These are phyloP conservation scores for Syngnathus typhle DNA, from an alignment of 2,113 vertebrate genomes.

Conservation along the genomic window DNA sequence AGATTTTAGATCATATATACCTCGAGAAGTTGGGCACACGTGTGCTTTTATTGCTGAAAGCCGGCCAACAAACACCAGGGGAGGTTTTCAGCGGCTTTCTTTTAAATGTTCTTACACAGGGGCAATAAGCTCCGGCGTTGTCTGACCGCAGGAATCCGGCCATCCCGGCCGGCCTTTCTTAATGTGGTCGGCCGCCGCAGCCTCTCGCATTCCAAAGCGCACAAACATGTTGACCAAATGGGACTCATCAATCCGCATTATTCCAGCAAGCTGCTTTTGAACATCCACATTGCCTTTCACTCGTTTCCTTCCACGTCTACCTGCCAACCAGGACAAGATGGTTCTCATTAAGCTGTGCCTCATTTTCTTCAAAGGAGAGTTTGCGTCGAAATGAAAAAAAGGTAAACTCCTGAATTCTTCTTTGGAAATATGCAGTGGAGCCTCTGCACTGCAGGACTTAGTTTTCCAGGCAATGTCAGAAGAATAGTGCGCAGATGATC, in stretches of 20 bases:
- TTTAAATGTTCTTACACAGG: slow-evolving; percentile 42
- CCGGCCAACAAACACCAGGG: slow-evolving; percentile 57
- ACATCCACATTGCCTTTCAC: slow-evolving; percentile 60
- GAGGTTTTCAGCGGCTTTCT: slow-evolving; percentile 37
- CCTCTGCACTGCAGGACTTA: slow-evolving; percentile 2
- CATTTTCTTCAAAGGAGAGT: slow-evolving; percentile 24
- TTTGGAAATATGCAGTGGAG: background rate
- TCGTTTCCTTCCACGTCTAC: slow-evolving; percentile 68
- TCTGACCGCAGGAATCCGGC: slow-evolving; percentile 71
- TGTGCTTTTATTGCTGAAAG: slow-evolving; percentile 55
- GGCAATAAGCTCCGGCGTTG: slow-evolving; percentile 60
- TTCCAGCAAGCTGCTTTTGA: slow-evolving; percentile 60
- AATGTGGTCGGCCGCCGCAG: slow-evolving; percentile 70
- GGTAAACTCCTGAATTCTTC: background rate
- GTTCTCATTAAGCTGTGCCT: slow-evolving; percentile 52
- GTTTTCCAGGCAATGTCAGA: slow-evolving; percentile 44
- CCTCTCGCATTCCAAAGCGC: slow-evolving; percentile 69
- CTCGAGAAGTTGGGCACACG: slow-evolving; percentile 20
- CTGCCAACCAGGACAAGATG: slow-evolving; percentile 59
- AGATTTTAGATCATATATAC: slow-evolving; percentile 15
- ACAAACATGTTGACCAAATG: slow-evolving; percentile 76
- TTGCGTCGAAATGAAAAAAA: background rate
- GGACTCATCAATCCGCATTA: slow-evolving; percentile 68
- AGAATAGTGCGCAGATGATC: slow-evolving; percentile 49
- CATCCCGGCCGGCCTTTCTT: slow-evolving; percentile 55